A percentile compares a stretch with the other conserved stretches of the same genome.
phyloP scores from a whole-genome alignment of 2,113 vertebrate species.

The Puma concolor region DNA sequence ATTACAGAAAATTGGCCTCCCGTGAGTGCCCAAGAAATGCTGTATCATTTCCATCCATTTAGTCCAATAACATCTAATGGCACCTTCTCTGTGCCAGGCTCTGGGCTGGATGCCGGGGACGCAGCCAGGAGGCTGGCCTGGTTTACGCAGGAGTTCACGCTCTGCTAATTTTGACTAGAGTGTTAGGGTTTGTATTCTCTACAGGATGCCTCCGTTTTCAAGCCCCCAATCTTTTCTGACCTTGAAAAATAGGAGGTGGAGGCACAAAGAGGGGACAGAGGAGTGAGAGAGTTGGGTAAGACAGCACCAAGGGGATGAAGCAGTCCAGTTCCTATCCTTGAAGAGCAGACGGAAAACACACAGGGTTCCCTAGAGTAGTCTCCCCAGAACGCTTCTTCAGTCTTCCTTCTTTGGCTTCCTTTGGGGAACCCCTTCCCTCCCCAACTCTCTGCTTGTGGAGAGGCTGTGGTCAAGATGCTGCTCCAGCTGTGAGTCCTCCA shows the following conservation, averaged over 20 bases:
- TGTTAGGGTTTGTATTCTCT: constrained; percentile 1
- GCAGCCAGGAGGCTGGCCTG: neutral
- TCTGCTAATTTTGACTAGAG: constrained; percentile 13
- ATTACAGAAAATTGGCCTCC: neutral
- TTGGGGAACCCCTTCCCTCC: neutral
- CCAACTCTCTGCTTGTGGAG: neutral
- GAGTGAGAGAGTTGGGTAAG: neutral
- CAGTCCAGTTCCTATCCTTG: neutral
- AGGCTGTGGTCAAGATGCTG: neutral
- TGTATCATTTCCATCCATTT: neutral
- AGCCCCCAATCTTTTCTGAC: neutral
- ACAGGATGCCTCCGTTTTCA: neutral
- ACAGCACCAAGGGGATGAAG: too few species aligned
- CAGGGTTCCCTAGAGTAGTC: neutral
- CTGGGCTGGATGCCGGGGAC: neutral
- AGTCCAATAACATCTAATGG: neutral
- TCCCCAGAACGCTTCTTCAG: neutral
- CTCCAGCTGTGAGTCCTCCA: neutral
- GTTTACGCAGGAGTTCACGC: neutral
- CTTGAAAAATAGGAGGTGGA: neutral
- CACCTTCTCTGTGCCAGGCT: neutral
- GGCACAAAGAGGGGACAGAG: neutral
- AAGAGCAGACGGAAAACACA: neutral
- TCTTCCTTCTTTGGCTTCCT: neutral
- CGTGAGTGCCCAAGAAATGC: accelerated